phyloP scores from a whole-genome alignment of 2,113 vertebrate species.

The Dromiciops gliroides region DNA sequence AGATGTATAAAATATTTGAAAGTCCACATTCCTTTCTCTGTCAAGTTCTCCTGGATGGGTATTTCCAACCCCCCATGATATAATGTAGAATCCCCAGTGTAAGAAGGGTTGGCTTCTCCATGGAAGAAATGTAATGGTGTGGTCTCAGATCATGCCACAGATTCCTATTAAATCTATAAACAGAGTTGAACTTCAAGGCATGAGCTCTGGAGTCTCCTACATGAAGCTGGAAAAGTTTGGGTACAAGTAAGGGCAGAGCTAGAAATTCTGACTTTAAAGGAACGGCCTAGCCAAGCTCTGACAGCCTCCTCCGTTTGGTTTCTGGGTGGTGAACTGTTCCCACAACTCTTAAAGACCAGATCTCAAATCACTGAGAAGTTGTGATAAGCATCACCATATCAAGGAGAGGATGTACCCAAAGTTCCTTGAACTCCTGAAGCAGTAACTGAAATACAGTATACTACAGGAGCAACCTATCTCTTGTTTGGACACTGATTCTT shows the following conservation, averaged over 20 bases:
- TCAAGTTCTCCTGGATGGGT: neutral
- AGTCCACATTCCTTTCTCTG: neutral
- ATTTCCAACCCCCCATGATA: neutral
- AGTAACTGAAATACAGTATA: neutral
- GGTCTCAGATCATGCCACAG: too few species aligned
- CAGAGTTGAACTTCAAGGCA: too few species aligned
- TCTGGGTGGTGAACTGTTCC: neutral
- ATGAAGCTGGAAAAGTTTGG: too few species aligned
- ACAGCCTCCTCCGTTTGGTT: neutral
- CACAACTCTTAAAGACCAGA: too few species aligned
- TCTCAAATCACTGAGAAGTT: neutral
- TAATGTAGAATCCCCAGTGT: too few species aligned
- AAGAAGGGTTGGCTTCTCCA: too few species aligned
- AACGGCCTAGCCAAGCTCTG: neutral
- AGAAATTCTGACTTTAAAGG: neutral
- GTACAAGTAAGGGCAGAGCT: too few species aligned
- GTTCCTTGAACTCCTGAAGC: neutral
- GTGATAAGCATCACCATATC: neutral
- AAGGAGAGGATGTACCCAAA: neutral
- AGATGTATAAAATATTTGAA: neutral
- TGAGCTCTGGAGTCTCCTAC: too few species aligned
- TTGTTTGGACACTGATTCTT: neutral
- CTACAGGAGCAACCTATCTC: neutral
- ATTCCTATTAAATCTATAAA: too few species aligned
- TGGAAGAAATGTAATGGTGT: too few species aligned